Base-by-base conservation (phyloP, 2,113 vertebrate genomes). In the Notarius lentiginosus region DNA sequence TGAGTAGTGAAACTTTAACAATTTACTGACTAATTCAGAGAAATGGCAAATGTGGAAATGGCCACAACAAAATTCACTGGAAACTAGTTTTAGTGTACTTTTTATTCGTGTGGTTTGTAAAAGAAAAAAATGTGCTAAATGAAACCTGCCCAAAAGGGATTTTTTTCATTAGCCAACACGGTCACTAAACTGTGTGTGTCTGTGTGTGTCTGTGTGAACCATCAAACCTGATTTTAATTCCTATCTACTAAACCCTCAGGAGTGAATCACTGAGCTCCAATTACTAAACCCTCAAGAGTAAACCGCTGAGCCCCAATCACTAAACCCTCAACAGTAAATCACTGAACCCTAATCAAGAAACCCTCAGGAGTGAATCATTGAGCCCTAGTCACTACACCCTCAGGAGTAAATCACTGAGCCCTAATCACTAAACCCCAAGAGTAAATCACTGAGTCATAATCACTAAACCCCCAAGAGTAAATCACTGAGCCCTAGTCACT, bases 91-190 rank as follows among this genome's bases (percentile, higher is more conserved):
- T 77, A 66, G 10, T 79, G 63, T 72, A 51, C 15, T 79, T 84
- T 84, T 75, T 60, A 73, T 84, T 75, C 17, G 55, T 73, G 66
- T 60, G 55, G 66, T 53, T 82, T 75, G 18, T 60, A 47, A 24
- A 61, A 34, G n/a, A 58, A 56, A n/a, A 15, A 79, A 79, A 34
- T 60, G 55, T 41, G 30, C 63, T 58, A 70, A 86, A 70, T 41
- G 47, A 66, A 9, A 72, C n/a, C 51, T 41, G 34, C 18, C 73
- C 60, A 24, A 88, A 86, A 83, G 84, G 88, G 77, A 85, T 15
- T 12, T 56, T 49, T 70, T 73, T 51, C 2, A 1, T 49, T 77
- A 24, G 61, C 41, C n/a, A 83, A 68, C 22, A 56, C 79, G 47
- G 56, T 1, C 18, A 10, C 27, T 41, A 61, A 60, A 14, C 18